Conservation (phyloP, 1,140 invertebrate genomes). For the Euglossa dilemma region DNA sequence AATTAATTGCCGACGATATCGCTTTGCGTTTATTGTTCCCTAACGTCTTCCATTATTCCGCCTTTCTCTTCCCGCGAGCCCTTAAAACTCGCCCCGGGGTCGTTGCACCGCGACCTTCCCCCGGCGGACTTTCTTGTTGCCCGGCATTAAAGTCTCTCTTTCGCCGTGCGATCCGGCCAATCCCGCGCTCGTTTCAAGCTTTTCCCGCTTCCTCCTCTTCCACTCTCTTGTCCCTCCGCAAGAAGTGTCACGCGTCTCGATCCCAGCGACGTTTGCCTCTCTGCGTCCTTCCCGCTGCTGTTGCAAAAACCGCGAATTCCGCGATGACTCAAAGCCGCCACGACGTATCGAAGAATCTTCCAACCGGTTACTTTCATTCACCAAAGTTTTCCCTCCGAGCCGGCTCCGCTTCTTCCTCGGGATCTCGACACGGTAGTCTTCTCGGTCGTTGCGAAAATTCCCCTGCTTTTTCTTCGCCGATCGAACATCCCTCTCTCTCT, state of each 20-base stretch:
- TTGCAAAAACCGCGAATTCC: too few species aligned
- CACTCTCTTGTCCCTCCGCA: background rate
- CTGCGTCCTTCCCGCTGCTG: background rate
- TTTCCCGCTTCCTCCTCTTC: background rate
- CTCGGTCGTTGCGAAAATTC: background rate
- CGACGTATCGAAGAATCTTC: background rate
- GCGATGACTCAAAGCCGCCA: too few species aligned
- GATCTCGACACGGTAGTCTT: too few species aligned
- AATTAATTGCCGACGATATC: constrained; percentile 45
- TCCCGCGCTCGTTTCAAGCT: background rate
- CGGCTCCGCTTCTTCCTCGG: too few species aligned
- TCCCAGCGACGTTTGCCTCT: background rate
- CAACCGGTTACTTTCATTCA: background rate
- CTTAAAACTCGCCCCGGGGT: constrained; percentile 5
- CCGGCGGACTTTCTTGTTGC: background rate
- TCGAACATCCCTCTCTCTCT: background rate
- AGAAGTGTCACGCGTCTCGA: background rate
- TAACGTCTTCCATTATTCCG: background rate
- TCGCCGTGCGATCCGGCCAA: background rate
- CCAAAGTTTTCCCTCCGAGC: background rate
- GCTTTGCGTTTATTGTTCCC: constrained; percentile 22
- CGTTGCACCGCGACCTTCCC: constrained; percentile 16
- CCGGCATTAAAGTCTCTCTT: constrained; percentile 16
- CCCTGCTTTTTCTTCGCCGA: too few species aligned
- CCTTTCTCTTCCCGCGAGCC: constrained; percentile 35